A percentile compares a stretch with the other conserved stretches of the same genome.
Evolutionary conservation across 1,140 invertebrate species (phyloP).

Genomic region (Drosophila navojoa): DNA sequence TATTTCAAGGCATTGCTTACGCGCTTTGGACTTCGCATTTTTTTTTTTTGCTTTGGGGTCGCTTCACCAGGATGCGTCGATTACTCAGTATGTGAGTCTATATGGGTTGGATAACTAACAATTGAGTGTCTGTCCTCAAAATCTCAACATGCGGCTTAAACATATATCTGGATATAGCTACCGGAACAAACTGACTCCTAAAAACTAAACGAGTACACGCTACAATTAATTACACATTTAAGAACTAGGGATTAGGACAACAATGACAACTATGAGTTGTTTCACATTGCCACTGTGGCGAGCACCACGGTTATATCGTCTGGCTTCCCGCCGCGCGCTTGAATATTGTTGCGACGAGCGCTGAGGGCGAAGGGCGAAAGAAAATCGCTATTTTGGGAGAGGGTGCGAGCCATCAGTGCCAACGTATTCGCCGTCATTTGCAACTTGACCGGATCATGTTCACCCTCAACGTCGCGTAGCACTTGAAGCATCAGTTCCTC

Average conservation of each 20-base stretch:
- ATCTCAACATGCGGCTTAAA: constrained; percentile 77
- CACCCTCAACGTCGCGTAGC: constrained; percentile 86
- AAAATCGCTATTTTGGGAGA: constrained; percentile 96
- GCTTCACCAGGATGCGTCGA: constrained; percentile 72
- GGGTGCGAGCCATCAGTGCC: constrained; percentile 95
- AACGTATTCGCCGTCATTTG: constrained; percentile 97
- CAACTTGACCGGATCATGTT: constrained; percentile 89
- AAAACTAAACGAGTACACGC: constrained; percentile 68
- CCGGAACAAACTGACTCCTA: constrained; percentile 66
- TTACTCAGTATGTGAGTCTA: constrained; percentile 30
- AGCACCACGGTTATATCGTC: constrained; percentile 99
- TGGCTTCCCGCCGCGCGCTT: constrained; percentile 96
- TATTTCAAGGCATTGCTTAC: constrained; percentile 55
- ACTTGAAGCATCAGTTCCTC: constrained; percentile 90
- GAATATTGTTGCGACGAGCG: constrained; percentile 95
- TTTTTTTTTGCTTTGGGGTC: constrained; percentile 22
- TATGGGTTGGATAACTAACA: constrained; percentile 55
- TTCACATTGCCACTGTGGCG: constrained; percentile 93
- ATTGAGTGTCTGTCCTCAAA: constrained; percentile 48
- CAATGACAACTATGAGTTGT: background rate
- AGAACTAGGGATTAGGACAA: constrained; percentile 46
- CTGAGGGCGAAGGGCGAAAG: constrained; percentile 97
- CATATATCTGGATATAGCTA: constrained; percentile 70
- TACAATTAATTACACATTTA: constrained; percentile 78
- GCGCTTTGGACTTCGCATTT: constrained; percentile 40